Conservation (phyloP, 2,113 vertebrate species). For the Microtus montanus region DNA sequence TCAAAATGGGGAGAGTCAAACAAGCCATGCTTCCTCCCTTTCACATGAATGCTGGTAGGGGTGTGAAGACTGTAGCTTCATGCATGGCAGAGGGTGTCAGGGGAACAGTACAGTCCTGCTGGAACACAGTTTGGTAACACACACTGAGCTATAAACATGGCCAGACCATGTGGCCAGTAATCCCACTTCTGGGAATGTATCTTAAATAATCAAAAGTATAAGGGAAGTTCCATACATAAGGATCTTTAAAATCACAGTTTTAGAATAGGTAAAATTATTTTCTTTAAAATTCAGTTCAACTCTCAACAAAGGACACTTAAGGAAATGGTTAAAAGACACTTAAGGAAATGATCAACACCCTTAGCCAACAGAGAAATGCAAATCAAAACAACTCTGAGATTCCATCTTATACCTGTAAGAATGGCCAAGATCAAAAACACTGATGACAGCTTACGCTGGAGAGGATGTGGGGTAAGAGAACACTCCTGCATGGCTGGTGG, state of each 20-base stretch:
- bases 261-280: constrained; percentile 14
- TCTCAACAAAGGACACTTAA: too few species aligned
- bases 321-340: too few species aligned
- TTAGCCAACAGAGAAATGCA: too few species aligned
- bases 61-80: neutral
- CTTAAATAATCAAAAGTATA: constrained; percentile 28
- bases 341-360: too few species aligned
- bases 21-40: neutral
- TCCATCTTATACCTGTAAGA: too few species aligned
- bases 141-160: neutral
- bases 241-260: constrained; percentile 1
- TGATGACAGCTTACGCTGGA: too few species aligned
- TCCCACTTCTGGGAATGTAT: neutral
- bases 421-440: too few species aligned
- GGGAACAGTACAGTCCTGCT: neutral
- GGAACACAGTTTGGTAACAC: neutral
- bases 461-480: too few species aligned
- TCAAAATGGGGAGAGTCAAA: neutral
- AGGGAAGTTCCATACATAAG: constrained; percentile 3
- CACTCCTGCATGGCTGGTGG: too few species aligned
- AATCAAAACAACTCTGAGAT: too few species aligned
- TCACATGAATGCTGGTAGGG: neutral
- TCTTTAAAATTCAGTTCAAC: neutral
- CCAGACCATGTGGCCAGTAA: neutral
- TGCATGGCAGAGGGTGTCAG: neutral